Evolutionary conservation across 2,888 invertebrate genomes (phyloP).

Genomic region (Amiota communis): DNA sequence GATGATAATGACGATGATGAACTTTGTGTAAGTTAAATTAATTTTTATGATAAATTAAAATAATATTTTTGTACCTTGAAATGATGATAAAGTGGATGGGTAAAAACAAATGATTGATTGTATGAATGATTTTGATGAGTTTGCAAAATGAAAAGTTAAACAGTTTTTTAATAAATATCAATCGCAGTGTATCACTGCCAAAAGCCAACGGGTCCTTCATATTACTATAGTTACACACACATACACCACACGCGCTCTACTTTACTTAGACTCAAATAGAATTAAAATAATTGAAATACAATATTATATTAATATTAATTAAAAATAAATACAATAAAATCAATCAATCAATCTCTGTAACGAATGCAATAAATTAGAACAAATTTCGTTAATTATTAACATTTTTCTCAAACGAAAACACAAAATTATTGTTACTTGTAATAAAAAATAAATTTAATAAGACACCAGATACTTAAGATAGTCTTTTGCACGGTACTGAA

Average conservation of each 20-base stretch:
- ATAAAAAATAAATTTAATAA: background rate
- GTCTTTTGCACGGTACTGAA: conserved; percentile 24
- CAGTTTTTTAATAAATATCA: conserved; percentile 50
- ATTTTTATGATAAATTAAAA: too few relatives aligned
- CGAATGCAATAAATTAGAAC: conserved; percentile 56
- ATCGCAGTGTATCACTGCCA: conserved; percentile 64
- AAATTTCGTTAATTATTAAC: conserved; percentile 34
- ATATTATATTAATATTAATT: conserved; percentile 38
- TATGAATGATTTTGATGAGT: too few relatives aligned
- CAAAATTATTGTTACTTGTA: conserved; percentile 26
- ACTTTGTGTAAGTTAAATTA: too few relatives aligned
- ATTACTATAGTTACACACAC: conserved; percentile 31
- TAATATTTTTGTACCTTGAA: too few relatives aligned
- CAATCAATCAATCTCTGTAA: conserved; percentile 53
- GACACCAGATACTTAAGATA: conserved; percentile 16
- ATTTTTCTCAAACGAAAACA: too few relatives aligned
- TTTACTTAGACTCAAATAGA: too few relatives aligned
- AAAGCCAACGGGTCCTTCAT: conserved; percentile 58
- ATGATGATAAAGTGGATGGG: too few relatives aligned
- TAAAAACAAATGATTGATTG: too few relatives aligned
- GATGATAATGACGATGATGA: background rate
- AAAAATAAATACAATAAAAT: conserved; percentile 10
- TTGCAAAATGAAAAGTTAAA: background rate
- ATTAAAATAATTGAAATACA: background rate
- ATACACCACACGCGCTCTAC: too few relatives aligned